A percentile compares a stretch with the other conserved stretches of the same genome.
Evolutionary conservation across 2,113 vertebrate genomes (phyloP).

Genomic region (Desmodus rotundus): DNA sequence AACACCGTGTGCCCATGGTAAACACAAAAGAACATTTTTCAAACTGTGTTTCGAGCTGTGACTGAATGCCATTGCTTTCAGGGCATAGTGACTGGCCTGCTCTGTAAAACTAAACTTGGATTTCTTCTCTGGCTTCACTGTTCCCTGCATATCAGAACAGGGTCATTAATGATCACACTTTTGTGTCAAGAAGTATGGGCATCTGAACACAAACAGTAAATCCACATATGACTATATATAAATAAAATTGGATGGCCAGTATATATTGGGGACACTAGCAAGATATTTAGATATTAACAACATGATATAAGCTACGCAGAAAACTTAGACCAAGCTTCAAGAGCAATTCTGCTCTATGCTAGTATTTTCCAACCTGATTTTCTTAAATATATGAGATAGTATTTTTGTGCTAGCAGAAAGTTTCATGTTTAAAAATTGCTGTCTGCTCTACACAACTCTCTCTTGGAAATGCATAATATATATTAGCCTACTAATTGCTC

Average conservation of each 20-base stretch:
- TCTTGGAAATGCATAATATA: neutral
- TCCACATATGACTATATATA: neutral
- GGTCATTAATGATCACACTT: neutral
- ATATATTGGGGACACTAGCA: neutral
- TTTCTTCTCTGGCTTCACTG: neutral
- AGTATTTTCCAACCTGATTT: neutral
- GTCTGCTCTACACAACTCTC: neutral
- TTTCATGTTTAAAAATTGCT: neutral
- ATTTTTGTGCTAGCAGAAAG: neutral
- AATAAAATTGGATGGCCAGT: neutral
- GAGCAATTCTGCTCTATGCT: neutral
- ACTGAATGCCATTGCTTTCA: neutral
- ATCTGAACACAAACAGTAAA: neutral
- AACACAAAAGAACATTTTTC: neutral
- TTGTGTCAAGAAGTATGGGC: neutral
- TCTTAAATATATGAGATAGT: neutral
- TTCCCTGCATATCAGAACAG: neutral
- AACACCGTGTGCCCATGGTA: neutral
- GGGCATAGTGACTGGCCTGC: neutral
- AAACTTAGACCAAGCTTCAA: neutral
- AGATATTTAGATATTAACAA: neutral
- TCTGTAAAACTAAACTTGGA: neutral
- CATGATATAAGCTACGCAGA: neutral
- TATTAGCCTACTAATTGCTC: neutral
- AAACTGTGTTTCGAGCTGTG: neutral